These are phyloP conservation scores for Drosophila formosana DNA, from an alignment of 2,888 invertebrate genomes.

Conservation along the genomic window DNA sequence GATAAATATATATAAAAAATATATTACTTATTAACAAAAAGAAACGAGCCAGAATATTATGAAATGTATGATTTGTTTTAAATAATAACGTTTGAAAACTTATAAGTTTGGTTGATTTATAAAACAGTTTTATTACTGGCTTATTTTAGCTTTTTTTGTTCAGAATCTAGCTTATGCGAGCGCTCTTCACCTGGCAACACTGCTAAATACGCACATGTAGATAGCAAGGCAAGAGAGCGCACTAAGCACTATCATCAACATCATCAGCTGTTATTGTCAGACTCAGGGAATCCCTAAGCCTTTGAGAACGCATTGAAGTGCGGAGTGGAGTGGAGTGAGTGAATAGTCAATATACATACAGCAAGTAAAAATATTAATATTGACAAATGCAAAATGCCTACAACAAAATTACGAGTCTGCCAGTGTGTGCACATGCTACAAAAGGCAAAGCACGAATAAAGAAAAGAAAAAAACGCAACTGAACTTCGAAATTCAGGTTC, in stretches of 20 bases:
- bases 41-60: no score
- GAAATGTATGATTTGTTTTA: no score
- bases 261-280: conserved; percentile 7
- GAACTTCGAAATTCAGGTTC: conserved; percentile 72
- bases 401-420: not conserved
- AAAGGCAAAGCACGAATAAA: conserved; percentile 46
- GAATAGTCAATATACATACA: not conserved
- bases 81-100: no score
- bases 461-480: conserved; percentile 35
- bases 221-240: not conserved
- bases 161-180: no score
- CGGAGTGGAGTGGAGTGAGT: not conserved
- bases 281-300: conserved; percentile 12
- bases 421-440: conserved; percentile 15
- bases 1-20: no score
- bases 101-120: no score
- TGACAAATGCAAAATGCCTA: conserved; percentile 33
- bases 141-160: no score
- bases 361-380: conserved; percentile 10
- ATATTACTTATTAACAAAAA: no score
- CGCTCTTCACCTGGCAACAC: no score
- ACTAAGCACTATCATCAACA: not conserved
- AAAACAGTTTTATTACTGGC: no score
- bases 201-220: not conserved
- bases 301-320: not conserved